Evolutionary conservation across 2,888 invertebrate species (phyloP), one percentile per base, ranked within the genome.

Genomic region (Stenichneumon culpator): DNA sequence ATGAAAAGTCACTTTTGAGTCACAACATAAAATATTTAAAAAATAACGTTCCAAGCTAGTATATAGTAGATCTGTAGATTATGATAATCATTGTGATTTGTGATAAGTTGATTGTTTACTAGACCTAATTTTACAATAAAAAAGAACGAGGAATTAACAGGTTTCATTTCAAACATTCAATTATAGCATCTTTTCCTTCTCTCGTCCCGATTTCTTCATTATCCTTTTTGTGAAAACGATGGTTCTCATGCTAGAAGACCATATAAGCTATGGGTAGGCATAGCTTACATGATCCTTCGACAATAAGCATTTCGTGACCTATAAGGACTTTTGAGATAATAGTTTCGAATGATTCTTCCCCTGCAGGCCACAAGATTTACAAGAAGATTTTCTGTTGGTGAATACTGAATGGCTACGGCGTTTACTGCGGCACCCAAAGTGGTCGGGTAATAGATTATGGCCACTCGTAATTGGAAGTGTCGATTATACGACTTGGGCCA

Each of bases 381-480:
- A 1, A 16, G n/a, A n/a, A 50, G n/a, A n/a, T 50, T n/a, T 16
- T n/a, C 50, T 50, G n/a, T 50, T n/a, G 50, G n/a, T n/a, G 50
- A 50, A 50, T 14, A 50, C 50, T 88, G 19, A 89, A 88, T 74
- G 89, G 88, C 19, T 89, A 77, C 52, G 88, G 87, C 9, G 86
- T 89, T 9, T 63, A 89, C 0, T 87, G 91, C 44, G 88, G 89
- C 14, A 22, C 28, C 44, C 65, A 83, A 39, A 75, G 79, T 28
- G 67, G 85, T 9, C 68, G 74, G 79, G 80, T 89, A 7, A 52
- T 90, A 14, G 88, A 87, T 65, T 91, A 86, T 32, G 32, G n/a
- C 32, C 32, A 32, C 32, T 6, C 79, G 63, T 9, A 75, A 75
- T 57, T 39, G 69, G 4, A 69, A 57, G 16, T 78, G 78, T 39